Evolutionary conservation across 1,140 invertebrate species (phyloP).

Genomic region (Mactra quadrangularis): DNA sequence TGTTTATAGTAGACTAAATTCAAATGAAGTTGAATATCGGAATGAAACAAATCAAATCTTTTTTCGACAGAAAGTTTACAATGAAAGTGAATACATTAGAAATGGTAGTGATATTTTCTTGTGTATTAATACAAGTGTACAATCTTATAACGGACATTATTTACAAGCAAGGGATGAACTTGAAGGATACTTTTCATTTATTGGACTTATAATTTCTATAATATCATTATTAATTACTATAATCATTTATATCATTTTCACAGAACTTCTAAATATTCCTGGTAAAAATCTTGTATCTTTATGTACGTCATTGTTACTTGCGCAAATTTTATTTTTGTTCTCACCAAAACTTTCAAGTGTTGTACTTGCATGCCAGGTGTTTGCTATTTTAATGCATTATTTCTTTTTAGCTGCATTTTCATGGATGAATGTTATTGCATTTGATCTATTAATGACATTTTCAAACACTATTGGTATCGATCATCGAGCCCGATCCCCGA

Average conservation of each 20-base stretch:
- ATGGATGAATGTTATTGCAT: slow-evolving; percentile 86
- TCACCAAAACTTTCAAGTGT: slow-evolving; percentile 64
- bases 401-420: slow-evolving; percentile 85
- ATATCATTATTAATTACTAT: slow-evolving; percentile 72
- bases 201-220: slow-evolving; percentile 69
- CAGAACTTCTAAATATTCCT: slow-evolving; percentile 84
- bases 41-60: slow-evolving; percentile 21
- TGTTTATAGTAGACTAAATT: neutral
- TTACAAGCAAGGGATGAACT: slow-evolving; percentile 24
- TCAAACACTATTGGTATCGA: slow-evolving; percentile 56
- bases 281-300: slow-evolving; percentile 85
- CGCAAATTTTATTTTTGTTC: slow-evolving; percentile 83
- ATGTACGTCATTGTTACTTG: slow-evolving; percentile 82
- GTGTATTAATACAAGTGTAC: slow-evolving; percentile 14
- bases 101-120: slow-evolving; percentile 34
- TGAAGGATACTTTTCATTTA: slow-evolving; percentile 67
- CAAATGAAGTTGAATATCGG: neutral
- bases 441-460: slow-evolving; percentile 87
- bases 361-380: slow-evolving; percentile 62
- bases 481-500: neutral
- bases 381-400: slow-evolving; percentile 85
- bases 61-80: slow-evolving; percentile 13
- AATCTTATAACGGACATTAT: slow-evolving; percentile 8
- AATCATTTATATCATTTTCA: slow-evolving; percentile 80
- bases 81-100: slow-evolving; percentile 7